Conservation (phyloP, 2,888 invertebrate species). For the Cotesia congregata region DNA sequence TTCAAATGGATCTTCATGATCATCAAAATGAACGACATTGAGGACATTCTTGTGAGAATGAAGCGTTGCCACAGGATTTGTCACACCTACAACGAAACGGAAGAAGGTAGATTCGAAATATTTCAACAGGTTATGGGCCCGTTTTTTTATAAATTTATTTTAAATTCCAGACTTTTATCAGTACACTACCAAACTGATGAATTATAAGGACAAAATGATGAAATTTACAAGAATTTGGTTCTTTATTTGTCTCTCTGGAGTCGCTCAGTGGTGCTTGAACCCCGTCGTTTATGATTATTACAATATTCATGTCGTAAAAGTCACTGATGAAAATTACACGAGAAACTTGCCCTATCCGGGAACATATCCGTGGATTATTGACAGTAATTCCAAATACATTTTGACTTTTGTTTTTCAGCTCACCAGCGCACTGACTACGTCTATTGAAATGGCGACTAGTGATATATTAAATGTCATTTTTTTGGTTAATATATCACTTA, state of each 20-base stretch:
- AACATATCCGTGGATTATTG: conserved; percentile 17
- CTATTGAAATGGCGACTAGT: not conserved
- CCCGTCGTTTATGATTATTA: conserved; percentile 46
- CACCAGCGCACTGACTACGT: not conserved
- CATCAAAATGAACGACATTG: conserved; percentile 41
- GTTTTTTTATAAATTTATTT: too few species aligned
- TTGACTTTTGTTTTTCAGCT: conserved; percentile 21
- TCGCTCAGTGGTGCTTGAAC: conserved; percentile 54
- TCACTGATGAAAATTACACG: conserved; percentile 9
- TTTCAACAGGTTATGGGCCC: too few species aligned
- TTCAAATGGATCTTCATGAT: conserved; percentile 53
- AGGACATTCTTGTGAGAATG: conserved; percentile 42
- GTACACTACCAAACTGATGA: conserved; percentile 21
- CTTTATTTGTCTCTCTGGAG: conserved; percentile 46
- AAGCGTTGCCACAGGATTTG: conserved; percentile 50
- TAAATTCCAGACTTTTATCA: not conserved
- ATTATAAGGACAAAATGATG: conserved; percentile 36
- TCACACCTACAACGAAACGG: conserved; percentile 41
- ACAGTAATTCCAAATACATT: conserved; percentile 20
- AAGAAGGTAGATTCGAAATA: conserved; percentile 31
- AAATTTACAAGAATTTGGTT: conserved; percentile 48
- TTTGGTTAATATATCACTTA: not conserved
- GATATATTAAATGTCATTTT: conserved; percentile 14
- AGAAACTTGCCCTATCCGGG: conserved; percentile 48
- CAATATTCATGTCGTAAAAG: conserved; percentile 13